A percentile compares a stretch with the other conserved stretches of the same genome.
Evolutionary conservation across 2,888 invertebrate genomes (phyloP).

Genomic region (Drosophila neonasuta): DNA sequence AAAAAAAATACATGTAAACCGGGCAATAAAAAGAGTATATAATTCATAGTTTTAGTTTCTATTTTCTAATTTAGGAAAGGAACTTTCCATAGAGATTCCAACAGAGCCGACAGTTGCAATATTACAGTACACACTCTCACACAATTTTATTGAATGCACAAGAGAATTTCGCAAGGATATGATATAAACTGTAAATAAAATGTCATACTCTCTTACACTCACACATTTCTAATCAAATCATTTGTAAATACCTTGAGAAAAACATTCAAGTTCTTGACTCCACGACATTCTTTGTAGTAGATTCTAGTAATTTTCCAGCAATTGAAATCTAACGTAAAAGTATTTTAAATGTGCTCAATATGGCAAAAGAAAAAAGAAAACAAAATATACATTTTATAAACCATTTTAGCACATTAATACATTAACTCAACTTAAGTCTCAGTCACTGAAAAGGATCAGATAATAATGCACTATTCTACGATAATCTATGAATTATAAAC

Average conservation of each 20-base stretch:
- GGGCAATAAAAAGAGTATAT: conserved; percentile 31
- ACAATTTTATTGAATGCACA: conserved; percentile 38
- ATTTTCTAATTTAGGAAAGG: conserved; percentile 21
- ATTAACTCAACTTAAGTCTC: conserved; percentile 35
- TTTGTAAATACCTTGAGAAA: conserved; percentile 68
- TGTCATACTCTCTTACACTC: conserved; percentile 18
- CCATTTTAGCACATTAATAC: conserved; percentile 47
- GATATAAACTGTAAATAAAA: conserved; percentile 51
- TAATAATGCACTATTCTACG: conserved; percentile 38
- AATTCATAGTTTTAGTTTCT: conserved; percentile 36
- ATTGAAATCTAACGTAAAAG: conserved; percentile 61
- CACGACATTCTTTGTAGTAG: conserved; percentile 65
- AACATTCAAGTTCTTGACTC: conserved; percentile 68
- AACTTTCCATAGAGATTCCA: conserved; percentile 29
- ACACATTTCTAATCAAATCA: conserved; percentile 31
- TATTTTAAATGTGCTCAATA: conserved; percentile 74
- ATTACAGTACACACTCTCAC: conserved; percentile 42
- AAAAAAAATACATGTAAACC: conserved; percentile 16
- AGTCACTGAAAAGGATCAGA: conserved; percentile 10
- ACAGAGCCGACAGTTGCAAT: conserved; percentile 60
- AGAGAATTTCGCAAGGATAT: conserved; percentile 42
- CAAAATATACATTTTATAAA: conserved; percentile 30
- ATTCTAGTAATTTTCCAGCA: conserved; percentile 57
- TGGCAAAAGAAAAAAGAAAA: conserved; percentile 27
- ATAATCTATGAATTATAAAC: conserved; percentile 36